A percentile compares a stretch with the other conserved stretches of the same genome.
These are phyloP conservation scores for Diaperis boleti DNA, from an alignment of 2,888 invertebrate species.

Conservation along the genomic window DNA sequence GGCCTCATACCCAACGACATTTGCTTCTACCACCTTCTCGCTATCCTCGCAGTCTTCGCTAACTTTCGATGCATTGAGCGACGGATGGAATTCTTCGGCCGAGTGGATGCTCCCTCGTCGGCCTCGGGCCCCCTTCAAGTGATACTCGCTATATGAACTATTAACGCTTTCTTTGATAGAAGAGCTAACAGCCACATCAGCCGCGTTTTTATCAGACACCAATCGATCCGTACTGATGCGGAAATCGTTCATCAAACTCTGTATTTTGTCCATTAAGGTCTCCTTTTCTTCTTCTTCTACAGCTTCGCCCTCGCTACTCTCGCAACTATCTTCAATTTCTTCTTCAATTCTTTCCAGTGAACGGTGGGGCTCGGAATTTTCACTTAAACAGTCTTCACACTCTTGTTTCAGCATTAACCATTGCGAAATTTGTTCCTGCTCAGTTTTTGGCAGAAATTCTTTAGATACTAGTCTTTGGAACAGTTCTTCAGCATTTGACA, in stretches of 20 bases:
- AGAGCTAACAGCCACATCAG: constrained; percentile 45
- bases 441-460: constrained; percentile 77
- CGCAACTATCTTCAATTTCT: constrained; percentile 64
- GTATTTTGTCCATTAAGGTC: constrained; percentile 78
- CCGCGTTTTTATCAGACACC: constrained; percentile 65
- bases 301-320: constrained; percentile 55
- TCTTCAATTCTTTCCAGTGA: constrained; percentile 71
- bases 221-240: constrained; percentile 77
- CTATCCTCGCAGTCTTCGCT: constrained; percentile 52
- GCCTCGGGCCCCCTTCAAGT: constrained; percentile 62
- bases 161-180: constrained; percentile 57
- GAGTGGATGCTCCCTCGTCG: constrained; percentile 65
- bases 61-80: constrained; percentile 50
- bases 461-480: constrained; percentile 80
- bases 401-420: constrained; percentile 90
- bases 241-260: constrained; percentile 79
- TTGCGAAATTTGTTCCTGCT: constrained; percentile 82
- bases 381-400: constrained; percentile 84
- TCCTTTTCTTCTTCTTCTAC: constrained; percentile 62
- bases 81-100: constrained; percentile 58
- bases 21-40: constrained; percentile 43
- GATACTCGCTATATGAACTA: constrained; percentile 58
- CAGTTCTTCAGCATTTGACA: constrained; percentile 87
- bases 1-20: constrained; percentile 51
- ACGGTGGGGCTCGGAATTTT: constrained; percentile 68